These are phyloP conservation scores for Solenopsis fugax DNA, from an alignment of 1,140 invertebrate genomes.

Conservation along the genomic window DNA sequence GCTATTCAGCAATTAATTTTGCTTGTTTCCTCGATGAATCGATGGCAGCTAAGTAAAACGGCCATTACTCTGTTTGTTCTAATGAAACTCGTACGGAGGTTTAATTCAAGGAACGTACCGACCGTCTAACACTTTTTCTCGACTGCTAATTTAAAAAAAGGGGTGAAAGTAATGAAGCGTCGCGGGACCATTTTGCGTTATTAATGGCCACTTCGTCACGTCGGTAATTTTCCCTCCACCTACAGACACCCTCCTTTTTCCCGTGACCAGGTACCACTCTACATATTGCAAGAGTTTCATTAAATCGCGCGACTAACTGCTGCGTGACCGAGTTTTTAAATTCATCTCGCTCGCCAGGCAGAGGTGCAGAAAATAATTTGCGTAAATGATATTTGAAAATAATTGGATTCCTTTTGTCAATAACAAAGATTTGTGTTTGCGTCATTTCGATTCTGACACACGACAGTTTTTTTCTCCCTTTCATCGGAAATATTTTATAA, in stretches of 20 bases:
- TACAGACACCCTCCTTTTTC: constrained; percentile 43
- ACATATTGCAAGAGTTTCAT: constrained; percentile 76
- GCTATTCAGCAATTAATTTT: not conserved
- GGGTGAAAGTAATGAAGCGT: constrained; percentile 71
- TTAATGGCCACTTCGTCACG: constrained; percentile 78
- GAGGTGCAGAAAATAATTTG: constrained; percentile 28
- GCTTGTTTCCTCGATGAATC: not conserved
- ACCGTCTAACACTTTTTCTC: constrained; percentile 37
- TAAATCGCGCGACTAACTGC: constrained; percentile 79
- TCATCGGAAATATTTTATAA: not conserved
- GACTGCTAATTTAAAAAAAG: constrained; percentile 65
- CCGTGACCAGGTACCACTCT: constrained; percentile 63
- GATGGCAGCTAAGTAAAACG: constrained; percentile 20
- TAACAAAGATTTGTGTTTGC: constrained; percentile 11
- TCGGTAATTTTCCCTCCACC: constrained; percentile 64
- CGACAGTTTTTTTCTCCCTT: not conserved
- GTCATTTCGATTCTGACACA: not conserved
- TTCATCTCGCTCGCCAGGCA: constrained; percentile 50
- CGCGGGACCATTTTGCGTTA: constrained; percentile 71
- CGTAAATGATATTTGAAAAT: constrained; percentile 49
- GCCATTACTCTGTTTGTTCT: constrained; percentile 51
- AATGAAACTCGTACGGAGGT: constrained; percentile 52
- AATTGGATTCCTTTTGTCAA: constrained; percentile 18
- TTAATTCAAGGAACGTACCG: constrained; percentile 44
- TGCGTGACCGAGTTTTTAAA: constrained; percentile 76